phyloP scores from a whole-genome alignment of 2,797 vertebrate genomes.

The Sebastiscus albofasciatus region DNA sequence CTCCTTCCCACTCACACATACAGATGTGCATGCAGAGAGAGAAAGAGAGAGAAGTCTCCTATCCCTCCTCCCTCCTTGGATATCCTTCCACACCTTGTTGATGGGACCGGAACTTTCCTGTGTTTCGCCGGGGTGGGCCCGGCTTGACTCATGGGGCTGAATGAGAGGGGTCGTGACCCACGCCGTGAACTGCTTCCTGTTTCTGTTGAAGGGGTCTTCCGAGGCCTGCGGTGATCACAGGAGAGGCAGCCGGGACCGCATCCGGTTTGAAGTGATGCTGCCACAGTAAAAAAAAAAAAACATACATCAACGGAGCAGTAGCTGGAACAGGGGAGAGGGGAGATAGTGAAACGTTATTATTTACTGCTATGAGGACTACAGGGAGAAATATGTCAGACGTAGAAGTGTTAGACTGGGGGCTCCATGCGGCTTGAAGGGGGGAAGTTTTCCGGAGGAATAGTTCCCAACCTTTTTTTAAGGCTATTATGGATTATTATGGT shows the following conservation, averaged over 20 bases:
- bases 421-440: not conserved
- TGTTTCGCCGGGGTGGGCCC: constrained; percentile 75
- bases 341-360: constrained; percentile 53
- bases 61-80: constrained; percentile 31
- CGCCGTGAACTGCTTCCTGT: constrained; percentile 82
- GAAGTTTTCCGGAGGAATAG: not conserved
- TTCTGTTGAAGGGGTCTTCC: constrained; percentile 76
- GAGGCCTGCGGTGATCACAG: constrained; percentile 74
- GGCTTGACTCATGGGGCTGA: constrained; percentile 78
- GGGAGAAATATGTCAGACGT: constrained; percentile 44
- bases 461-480: not conserved
- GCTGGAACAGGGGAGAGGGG: constrained; percentile 41
- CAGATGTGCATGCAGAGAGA: constrained; percentile 49
- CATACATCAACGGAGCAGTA: constrained; percentile 74
- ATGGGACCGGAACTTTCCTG: constrained; percentile 78
- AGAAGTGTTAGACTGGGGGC: not conserved
- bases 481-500: not conserved
- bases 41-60: constrained; percentile 22
- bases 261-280: constrained; percentile 68
- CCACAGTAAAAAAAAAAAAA: constrained; percentile 58
- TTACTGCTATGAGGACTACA: constrained; percentile 51
- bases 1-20: constrained; percentile 21
- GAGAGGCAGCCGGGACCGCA: constrained; percentile 42
- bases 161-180: constrained; percentile 80
- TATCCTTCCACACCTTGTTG: constrained; percentile 82